phyloP scores from a whole-genome alignment of 2,888 invertebrate species.

The Mechanitis messenoides region DNA sequence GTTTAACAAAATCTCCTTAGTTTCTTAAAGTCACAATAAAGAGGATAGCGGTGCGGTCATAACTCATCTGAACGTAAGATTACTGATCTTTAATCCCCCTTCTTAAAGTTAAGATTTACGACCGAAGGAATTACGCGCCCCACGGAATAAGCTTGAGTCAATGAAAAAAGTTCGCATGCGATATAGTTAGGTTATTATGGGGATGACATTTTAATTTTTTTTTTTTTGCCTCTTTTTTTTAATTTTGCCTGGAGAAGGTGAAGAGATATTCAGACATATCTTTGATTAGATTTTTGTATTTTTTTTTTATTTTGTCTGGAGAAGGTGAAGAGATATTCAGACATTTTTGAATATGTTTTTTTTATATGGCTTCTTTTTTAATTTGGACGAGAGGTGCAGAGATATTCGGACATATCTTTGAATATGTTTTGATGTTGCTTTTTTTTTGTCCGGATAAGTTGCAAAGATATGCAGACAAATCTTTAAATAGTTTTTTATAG shows the following conservation, averaged over 20 bases:
- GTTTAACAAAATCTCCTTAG: constrained; percentile 74
- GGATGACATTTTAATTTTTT: constrained; percentile 20
- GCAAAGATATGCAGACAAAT: no score
- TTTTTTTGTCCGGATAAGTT: no score
- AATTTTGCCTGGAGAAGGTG: neutral
- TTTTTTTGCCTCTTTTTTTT: neutral
- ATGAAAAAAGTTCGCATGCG: constrained; percentile 67
- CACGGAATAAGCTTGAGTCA: constrained; percentile 64
- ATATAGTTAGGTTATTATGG: constrained; percentile 33
- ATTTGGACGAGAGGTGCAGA: no score
- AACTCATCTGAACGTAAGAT: constrained; percentile 83
- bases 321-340: no score
- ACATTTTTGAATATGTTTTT: no score
- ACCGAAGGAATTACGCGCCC: constrained; percentile 80
- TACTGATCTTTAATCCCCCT: constrained; percentile 85
- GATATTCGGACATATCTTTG: no score
- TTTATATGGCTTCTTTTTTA: no score
- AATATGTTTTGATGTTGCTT: no score
- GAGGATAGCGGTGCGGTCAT: constrained; percentile 75
- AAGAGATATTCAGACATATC: no score
- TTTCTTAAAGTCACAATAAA: constrained; percentile 77
- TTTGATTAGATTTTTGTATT: no score
- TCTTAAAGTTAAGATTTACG: constrained; percentile 86
- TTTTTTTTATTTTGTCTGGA: no score
- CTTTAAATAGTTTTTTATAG: no score